Conservation (phyloP, 2,797 vertebrate genomes). For the Tenualosa ilisha region DNA sequence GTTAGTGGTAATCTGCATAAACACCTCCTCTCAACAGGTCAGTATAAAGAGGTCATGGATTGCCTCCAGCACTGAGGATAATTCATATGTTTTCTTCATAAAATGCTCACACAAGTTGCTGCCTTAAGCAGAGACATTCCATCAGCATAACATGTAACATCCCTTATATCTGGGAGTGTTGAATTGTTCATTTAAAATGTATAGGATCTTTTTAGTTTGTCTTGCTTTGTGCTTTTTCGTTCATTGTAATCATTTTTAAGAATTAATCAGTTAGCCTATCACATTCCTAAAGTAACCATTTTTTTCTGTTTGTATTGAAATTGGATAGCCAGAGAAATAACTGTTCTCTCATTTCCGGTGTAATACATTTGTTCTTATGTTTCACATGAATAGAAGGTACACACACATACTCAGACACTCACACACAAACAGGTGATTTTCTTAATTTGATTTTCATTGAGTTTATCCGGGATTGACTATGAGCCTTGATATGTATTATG, state of each 20-base stretch:
- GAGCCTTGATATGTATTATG: conserved; percentile 15
- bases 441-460: not conserved
- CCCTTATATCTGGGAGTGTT: conserved; percentile 12
- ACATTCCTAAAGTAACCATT: not conserved
- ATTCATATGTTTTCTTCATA: conserved; percentile 29
- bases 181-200: conserved; percentile 10
- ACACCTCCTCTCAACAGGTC: not conserved
- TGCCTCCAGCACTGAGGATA: conserved; percentile 16
- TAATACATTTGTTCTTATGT: not conserved
- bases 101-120: conserved; percentile 23
- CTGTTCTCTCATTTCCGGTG: not conserved
- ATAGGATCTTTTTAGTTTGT: conserved; percentile 1
- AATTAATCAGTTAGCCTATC: conserved; percentile 1
- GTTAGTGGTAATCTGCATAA: not conserved
- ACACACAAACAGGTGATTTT: not conserved
- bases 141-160: not conserved
- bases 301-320: not conserved
- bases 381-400: not conserved
- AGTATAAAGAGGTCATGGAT: conserved; percentile 1
- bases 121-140: not conserved
- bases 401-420: not conserved
- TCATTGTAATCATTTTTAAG: conserved; percentile 22
- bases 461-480: not conserved
- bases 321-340: not conserved
- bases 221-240: not conserved